Evolutionary conservation across 2,113 vertebrate species (phyloP).

Genomic region (Fukomys damarensis): DNA sequence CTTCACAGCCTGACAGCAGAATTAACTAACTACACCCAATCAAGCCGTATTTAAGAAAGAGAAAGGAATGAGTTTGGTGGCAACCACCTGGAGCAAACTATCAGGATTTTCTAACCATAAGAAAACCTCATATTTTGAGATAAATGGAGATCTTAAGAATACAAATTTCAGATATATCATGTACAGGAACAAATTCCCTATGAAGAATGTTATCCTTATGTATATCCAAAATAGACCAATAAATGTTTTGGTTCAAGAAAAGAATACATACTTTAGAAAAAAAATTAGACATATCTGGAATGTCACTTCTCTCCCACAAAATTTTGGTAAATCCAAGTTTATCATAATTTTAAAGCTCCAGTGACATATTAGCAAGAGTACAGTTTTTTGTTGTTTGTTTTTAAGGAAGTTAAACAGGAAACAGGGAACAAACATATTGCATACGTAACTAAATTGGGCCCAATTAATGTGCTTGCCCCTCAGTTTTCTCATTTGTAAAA

Average conservation of each 20-base stretch:
- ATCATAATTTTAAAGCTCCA: not conserved
- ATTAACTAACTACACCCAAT: not conserved
- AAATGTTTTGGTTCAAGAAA: too few relatives aligned
- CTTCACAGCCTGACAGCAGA: not conserved
- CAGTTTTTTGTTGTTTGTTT: not conserved
- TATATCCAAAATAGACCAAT: too few relatives aligned
- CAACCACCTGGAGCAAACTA: not conserved
- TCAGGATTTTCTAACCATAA: not conserved
- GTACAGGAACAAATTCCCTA: too few relatives aligned
- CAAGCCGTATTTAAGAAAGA: not conserved
- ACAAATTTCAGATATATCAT: not conserved
- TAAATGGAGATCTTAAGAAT: not conserved
- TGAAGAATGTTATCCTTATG: too few relatives aligned
- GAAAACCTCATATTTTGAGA: not conserved
- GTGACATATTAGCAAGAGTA: not conserved
- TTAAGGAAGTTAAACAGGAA: not conserved
- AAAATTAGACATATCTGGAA: not conserved
- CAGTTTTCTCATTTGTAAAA: not conserved
- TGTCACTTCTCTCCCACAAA: not conserved
- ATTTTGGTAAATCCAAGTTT: not conserved
- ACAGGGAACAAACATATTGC: not conserved
- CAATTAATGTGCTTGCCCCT: not conserved
- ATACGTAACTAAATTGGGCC: not conserved
- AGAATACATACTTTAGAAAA: not conserved
- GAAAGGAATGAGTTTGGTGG: not conserved